phyloP scores from a whole-genome alignment of 2,797 vertebrate genomes.

The Dallia pectoralis region DNA sequence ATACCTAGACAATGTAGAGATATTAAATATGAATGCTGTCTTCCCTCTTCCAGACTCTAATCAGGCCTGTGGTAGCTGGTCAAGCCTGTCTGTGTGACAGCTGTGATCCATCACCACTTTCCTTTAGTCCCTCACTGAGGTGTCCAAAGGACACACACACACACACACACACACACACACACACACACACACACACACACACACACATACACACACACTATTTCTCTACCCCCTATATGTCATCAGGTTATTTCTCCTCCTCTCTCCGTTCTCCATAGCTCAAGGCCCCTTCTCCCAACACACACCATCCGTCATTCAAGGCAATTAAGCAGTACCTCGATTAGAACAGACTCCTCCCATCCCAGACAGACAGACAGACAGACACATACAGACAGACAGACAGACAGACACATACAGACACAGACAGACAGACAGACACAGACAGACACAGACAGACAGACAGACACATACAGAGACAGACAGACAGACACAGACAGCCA shows the following conservation, averaged over 20 bases:
- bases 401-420: conserved; percentile 16
- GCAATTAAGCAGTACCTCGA: conserved; percentile 82
- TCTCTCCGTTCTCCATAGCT: conserved; percentile 60
- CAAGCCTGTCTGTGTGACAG: conserved; percentile 62
- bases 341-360: conserved; percentile 70
- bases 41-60: conserved; percentile 69
- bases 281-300: conserved; percentile 58
- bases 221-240: conserved; percentile 16
- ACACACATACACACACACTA: conserved; percentile 37
- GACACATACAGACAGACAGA: not conserved
- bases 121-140: conserved; percentile 79
- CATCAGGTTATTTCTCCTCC: conserved; percentile 61
- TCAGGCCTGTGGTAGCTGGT: conserved; percentile 66
- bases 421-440: conserved; percentile 19
- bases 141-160: conserved; percentile 71
- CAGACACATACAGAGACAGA: not conserved
- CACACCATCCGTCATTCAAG: conserved; percentile 83
- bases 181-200: conserved; percentile 30
- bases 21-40: conserved; percentile 20
- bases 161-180: conserved; percentile 29
- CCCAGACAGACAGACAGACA: conserved; percentile 35
- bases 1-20: conserved; percentile 26
- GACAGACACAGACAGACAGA: not conserved
- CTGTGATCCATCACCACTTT: conserved; percentile 80
- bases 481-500: no score